Evolutionary conservation across 92 coral and sea anemone genomes (phyloP).

Genomic region (Epizoanthus scotinus): DNA sequence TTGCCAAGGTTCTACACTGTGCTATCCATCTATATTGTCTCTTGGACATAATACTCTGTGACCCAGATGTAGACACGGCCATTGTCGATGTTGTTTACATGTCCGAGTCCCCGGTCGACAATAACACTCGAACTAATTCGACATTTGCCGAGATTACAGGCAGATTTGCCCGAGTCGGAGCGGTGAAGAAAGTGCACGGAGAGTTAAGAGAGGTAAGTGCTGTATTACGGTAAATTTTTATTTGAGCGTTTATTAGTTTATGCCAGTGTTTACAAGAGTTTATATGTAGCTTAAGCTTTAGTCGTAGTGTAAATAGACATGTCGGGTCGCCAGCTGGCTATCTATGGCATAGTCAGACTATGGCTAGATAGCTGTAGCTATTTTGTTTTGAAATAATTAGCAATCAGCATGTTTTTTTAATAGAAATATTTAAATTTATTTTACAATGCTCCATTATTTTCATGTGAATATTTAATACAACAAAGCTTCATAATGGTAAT

Average conservation of each 20-base stretch:
- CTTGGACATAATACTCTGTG: slow-evolving; percentile 35
- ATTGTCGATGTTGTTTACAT: slow-evolving; percentile 45
- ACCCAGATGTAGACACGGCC: slow-evolving; percentile 49
- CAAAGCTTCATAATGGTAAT: too few relatives aligned
- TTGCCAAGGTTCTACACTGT: slow-evolving; percentile 21
- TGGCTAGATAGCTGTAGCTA: too few relatives aligned
- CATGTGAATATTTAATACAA: too few relatives aligned
- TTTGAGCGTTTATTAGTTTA: neutral
- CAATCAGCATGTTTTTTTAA: too few relatives aligned
- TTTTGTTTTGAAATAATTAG: too few relatives aligned
- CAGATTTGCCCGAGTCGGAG: slow-evolving; percentile 62
- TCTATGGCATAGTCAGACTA: too few relatives aligned
- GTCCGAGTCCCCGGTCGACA: neutral
- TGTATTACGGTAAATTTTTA: neutral
- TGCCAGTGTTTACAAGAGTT: too few relatives aligned
- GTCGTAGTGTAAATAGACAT: too few relatives aligned
- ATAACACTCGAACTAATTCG: slow-evolving; percentile 41
- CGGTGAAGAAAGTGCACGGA: slow-evolving; percentile 58
- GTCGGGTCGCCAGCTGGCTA: too few relatives aligned
- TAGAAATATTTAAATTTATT: too few relatives aligned
- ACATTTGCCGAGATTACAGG: slow-evolving; percentile 52
- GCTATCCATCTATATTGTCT: slow-evolving; percentile 45
- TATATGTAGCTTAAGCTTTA: too few relatives aligned
- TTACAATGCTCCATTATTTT: too few relatives aligned
- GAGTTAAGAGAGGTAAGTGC: slow-evolving; percentile 52